These are phyloP conservation scores for Parochlus steinenii DNA, from an alignment of 2,888 invertebrate genomes.

Conservation along the genomic window DNA sequence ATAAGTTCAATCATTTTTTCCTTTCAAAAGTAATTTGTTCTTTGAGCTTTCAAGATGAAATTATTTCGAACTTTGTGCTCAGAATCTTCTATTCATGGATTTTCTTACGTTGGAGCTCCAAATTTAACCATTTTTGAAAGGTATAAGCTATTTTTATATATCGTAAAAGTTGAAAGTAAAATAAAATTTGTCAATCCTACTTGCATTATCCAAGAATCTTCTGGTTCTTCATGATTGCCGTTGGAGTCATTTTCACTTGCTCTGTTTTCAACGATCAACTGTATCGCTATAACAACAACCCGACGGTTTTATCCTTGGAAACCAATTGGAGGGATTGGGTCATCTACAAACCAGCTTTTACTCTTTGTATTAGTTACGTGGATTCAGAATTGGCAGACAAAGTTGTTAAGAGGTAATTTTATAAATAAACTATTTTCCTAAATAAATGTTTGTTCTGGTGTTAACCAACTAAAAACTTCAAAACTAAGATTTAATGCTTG, in stretches of 20 bases:
- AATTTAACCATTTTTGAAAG: slow-evolving; percentile 23
- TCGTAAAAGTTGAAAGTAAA: background rate
- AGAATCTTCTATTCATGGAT: slow-evolving; percentile 23
- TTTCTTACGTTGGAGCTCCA: slow-evolving; percentile 21
- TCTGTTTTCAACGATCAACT: slow-evolving; percentile 4
- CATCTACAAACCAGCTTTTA: slow-evolving; percentile 1
- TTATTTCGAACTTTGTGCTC: slow-evolving; percentile 17
- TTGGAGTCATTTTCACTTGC: background rate
- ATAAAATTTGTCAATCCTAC: too few species aligned
- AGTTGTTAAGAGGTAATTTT: slow-evolving; percentile 2
- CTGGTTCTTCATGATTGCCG: background rate
- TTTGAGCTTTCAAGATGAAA: background rate
- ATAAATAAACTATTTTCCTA: too few species aligned
- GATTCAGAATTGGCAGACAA: background rate
- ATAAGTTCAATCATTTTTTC: too few species aligned
- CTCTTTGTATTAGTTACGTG: slow-evolving; percentile 5
- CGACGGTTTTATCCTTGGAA: slow-evolving; percentile 2
- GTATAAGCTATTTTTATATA: slow-evolving; percentile 11
- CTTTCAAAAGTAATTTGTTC: background rate
- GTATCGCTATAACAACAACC: slow-evolving; percentile 3
- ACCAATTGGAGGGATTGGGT: too few species aligned
- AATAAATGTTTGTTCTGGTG: too few species aligned
- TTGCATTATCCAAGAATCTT: too few species aligned
- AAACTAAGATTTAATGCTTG: too few species aligned
- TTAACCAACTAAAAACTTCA: too few species aligned